These are phyloP conservation scores for Girardia tigrina DNA, from an alignment of 2,888 invertebrate species.

Conservation along the genomic window DNA sequence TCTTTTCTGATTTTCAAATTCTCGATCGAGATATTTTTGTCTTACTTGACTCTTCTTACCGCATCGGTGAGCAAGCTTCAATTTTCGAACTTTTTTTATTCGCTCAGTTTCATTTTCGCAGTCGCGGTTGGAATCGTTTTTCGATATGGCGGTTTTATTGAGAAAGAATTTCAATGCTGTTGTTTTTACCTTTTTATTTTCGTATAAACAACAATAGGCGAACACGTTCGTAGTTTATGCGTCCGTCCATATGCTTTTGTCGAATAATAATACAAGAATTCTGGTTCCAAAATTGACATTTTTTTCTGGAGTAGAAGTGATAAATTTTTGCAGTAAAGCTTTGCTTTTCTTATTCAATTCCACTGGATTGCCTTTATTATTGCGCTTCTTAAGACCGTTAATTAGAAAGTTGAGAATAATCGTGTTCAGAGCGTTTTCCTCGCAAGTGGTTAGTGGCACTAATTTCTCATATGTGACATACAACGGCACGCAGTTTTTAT, in stretches of 20 bases:
- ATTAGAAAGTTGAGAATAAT: no score
- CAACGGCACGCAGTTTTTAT: no score
- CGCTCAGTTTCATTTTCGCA: background rate
- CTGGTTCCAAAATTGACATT: constrained; percentile 55
- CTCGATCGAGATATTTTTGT: constrained; percentile 73
- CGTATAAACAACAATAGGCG: constrained; percentile 78
- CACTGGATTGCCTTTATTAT: no score
- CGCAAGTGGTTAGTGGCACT: no score
- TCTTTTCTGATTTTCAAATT: constrained; percentile 61
- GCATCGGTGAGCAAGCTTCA: constrained; percentile 66
- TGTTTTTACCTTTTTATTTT: constrained; percentile 67
- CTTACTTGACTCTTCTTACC: constrained; percentile 89
- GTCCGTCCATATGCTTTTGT: constrained; percentile 91
- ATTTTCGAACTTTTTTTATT: constrained; percentile 41
- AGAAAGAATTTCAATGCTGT: constrained; percentile 2
- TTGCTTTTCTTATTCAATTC: background rate
- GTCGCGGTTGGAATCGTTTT: background rate
- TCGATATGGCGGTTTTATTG: background rate
- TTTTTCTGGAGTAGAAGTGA: background rate
- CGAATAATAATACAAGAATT: constrained; percentile 83
- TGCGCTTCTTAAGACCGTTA: no score
- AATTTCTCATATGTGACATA: no score
- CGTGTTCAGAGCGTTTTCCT: no score
- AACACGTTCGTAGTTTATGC: constrained; percentile 93
- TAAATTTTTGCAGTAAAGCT: background rate